Evolutionary conservation across 2,797 vertebrate species (phyloP), one percentile per base, ranked within the genome.

Genomic region (Nyctalus aviator): DNA sequence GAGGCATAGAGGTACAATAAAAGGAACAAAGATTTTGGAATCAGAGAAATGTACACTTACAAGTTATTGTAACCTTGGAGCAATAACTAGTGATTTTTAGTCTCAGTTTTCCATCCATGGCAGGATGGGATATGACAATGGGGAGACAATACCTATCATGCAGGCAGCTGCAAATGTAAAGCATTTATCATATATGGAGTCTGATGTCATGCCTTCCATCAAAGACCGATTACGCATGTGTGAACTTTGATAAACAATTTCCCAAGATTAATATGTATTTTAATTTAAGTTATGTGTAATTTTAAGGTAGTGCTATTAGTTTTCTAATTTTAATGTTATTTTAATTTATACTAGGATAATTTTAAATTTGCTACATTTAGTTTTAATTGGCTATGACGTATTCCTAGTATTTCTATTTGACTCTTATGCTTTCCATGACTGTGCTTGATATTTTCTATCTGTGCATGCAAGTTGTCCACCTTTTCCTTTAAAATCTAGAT

Each of bases 11-110:
- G 11, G 4, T 81, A 44, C 59, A 71, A 90, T 83, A 35, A 12
- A 88, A 97, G 91, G 10, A 83, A 78, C 66, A 76, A 92, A 88
- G 48, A 73, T 32, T 81, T 66, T 92, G 9, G 69, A 62, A 35
- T 96, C 53, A 64, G 35, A 72, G 64, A 90, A 94, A 32, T 27
- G 73, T 72, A 92, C 21, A 62, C 11, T 76, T 68, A 76, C 3
- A 13, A 83, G 12, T 82, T 41, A 12, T 91, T 91, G 25, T 86
- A 77, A 55, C 21, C 50, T 76, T 89, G 37, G 64, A 69, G 35
- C 85, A 78, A 69, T 64, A 81, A 68, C 7, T 32, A 55, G 20
- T 62, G 27, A 62, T 59, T 71, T 79, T 76, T 53, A 76, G 4
- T 21, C 27, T 32, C 13, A 71, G 15, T 86, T 79, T 94, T 90